A percentile compares a stretch with the other conserved stretches of the same genome.
Conservation (phyloP, 2,888 invertebrate species). For the Aphidius colemani region DNA sequence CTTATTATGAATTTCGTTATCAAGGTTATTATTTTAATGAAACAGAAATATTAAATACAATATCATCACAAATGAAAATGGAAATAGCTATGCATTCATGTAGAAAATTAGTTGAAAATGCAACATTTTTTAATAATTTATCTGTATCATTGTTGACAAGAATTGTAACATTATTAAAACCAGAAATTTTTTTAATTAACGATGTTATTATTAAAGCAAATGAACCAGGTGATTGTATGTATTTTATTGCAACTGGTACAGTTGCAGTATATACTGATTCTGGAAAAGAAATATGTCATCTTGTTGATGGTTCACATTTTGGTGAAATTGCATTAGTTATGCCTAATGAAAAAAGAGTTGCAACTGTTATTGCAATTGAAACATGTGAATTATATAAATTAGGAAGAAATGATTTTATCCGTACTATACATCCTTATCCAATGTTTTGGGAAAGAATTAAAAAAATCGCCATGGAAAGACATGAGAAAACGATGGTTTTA, state of each 20-base stretch:
- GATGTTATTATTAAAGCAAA: constrained; percentile 64
- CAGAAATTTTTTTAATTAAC: constrained; percentile 63
- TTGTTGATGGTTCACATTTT: constrained; percentile 60
- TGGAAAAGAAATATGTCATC: constrained; percentile 58
- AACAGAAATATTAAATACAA: constrained; percentile 46
- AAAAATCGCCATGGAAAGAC: constrained; percentile 54
- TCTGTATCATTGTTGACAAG: constrained; percentile 61
- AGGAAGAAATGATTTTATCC: constrained; percentile 52
- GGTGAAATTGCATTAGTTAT: constrained; percentile 59
- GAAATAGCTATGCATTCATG: constrained; percentile 65
- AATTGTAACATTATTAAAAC: constrained; percentile 62
- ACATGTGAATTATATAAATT: constrained; percentile 58
- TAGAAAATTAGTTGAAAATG: constrained; percentile 64
- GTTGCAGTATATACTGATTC: constrained; percentile 63
- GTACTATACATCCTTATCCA: constrained; percentile 56
- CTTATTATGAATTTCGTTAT: constrained; percentile 53
- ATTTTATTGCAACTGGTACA: constrained; percentile 65
- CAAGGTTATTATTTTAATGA: constrained; percentile 51
- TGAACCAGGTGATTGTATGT: constrained; percentile 64
- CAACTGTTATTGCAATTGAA: constrained; percentile 58
- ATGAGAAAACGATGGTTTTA: constrained; percentile 52
- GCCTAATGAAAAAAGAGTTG: constrained; percentile 54
- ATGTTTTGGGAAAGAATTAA: constrained; percentile 57
- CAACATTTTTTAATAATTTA: constrained; percentile 63
- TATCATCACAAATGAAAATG: constrained; percentile 55